Conservation (phyloP, 2,113 vertebrate species). For the Sprattus sprattus region DNA sequence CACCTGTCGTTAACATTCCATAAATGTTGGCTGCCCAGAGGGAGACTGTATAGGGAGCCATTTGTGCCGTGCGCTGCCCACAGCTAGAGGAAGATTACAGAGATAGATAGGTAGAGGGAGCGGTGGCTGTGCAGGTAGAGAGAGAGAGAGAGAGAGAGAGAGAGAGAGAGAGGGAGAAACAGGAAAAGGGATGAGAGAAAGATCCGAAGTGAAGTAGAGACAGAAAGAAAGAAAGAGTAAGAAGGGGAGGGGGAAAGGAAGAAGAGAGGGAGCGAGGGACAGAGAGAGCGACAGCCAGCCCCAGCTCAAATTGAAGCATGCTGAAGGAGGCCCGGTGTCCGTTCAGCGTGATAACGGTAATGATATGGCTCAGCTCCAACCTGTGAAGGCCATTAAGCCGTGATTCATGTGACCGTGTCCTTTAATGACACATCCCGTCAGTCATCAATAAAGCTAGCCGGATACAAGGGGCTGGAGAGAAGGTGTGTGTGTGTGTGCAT, state of each 20-base stretch:
- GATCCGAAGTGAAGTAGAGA: conserved; percentile 4
- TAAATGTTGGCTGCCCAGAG: conserved; percentile 13
- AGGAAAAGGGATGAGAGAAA: background rate
- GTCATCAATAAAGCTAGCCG: conserved; percentile 51
- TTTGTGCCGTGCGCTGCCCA: background rate
- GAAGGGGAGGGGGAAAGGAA: background rate
- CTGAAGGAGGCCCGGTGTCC: conserved; percentile 7
- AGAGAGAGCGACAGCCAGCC: background rate
- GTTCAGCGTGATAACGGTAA: conserved; percentile 49
- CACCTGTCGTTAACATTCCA: conserved; percentile 21
- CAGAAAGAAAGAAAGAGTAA: background rate
- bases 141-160: background rate
- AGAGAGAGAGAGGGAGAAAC: background rate
- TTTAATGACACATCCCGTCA: conserved; percentile 54
- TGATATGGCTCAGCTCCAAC: conserved; percentile 50
- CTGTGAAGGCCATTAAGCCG: conserved; percentile 47
- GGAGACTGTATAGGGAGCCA: background rate
- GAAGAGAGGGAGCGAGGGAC: background rate
- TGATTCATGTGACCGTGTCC: conserved; percentile 52
- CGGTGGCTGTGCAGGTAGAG: background rate
- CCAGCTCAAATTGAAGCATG: background rate
- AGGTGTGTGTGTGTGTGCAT: conserved; percentile 25
- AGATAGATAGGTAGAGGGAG: background rate
- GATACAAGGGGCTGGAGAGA: conserved; percentile 34
- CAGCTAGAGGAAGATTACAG: background rate